These are phyloP conservation scores for Amblyopsis rosae DNA, from an alignment of 2,113 vertebrate genomes.

Conservation along the genomic window DNA sequence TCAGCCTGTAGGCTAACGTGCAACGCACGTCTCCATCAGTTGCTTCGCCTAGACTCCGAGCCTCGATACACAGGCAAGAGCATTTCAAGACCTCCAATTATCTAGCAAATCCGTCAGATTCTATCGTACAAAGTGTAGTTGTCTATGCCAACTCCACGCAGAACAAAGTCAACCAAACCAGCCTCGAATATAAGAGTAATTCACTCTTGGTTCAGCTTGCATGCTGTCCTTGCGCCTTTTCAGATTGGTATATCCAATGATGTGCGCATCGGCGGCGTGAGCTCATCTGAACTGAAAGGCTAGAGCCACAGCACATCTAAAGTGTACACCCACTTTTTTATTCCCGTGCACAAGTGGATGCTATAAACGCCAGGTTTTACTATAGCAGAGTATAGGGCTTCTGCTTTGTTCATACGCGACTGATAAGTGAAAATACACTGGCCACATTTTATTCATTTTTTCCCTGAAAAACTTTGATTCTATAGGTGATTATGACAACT, in stretches of 20 bases:
- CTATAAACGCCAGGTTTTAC: slow-evolving; percentile 55
- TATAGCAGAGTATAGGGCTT: slow-evolving; percentile 10
- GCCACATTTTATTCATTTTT: neutral
- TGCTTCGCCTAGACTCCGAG: slow-evolving; percentile 45
- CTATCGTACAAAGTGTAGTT: slow-evolving; percentile 31
- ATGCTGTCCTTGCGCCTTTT: slow-evolving; percentile 61
- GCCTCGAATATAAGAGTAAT: slow-evolving; percentile 56
- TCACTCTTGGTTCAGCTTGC: slow-evolving; percentile 59
- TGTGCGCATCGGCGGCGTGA: slow-evolving; percentile 70
- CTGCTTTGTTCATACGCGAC: slow-evolving; percentile 5
- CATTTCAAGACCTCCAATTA: slow-evolving; percentile 43
- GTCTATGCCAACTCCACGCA: slow-evolving; percentile 64
- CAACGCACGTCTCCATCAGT: slow-evolving; percentile 45
- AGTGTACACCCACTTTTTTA: slow-evolving; percentile 60
- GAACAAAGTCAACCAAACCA: slow-evolving; percentile 49
- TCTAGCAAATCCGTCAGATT: slow-evolving; percentile 37
- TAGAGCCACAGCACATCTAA: slow-evolving; percentile 57
- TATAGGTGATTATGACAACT: neutral
- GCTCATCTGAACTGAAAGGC: slow-evolving; percentile 67
- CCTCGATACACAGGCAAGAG: slow-evolving; percentile 40
- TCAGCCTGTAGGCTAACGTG: slow-evolving; percentile 25
- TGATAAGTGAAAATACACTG: neutral
- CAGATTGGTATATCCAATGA: slow-evolving; percentile 63
- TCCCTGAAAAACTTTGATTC: too few species aligned
- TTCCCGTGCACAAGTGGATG: slow-evolving; percentile 46